Conservation (phyloP, 2,888 invertebrate genomes). For the Cephus sareptanus region DNA sequence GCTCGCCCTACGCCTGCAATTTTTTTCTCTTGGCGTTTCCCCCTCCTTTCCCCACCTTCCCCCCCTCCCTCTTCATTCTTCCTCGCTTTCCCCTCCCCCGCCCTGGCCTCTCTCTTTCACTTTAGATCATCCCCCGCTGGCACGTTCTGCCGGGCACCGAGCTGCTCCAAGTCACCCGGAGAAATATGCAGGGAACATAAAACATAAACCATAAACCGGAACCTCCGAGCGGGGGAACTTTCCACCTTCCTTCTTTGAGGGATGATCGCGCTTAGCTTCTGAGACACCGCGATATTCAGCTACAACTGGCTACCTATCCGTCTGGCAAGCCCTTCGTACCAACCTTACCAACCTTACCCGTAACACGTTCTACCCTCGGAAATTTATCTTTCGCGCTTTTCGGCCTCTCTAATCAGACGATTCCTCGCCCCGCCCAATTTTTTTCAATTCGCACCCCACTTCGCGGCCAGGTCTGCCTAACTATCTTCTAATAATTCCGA, state of each 20-base stretch:
- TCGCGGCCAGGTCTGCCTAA: neutral
- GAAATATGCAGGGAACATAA: slow-evolving; percentile 25
- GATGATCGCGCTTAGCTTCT: neutral
- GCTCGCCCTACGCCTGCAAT: slow-evolving; percentile 35
- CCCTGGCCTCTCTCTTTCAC: slow-evolving; percentile 15
- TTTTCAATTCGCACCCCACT: neutral
- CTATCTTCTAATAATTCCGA: neutral
- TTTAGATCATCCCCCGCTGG: slow-evolving; percentile 11
- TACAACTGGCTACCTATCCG: neutral
- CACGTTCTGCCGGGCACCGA: slow-evolving; percentile 8
- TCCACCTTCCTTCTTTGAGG: slow-evolving; percentile 7
- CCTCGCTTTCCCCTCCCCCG: slow-evolving; percentile 15
- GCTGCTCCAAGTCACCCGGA: slow-evolving; percentile 1
- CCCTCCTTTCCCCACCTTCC: neutral
- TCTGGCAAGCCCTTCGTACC: neutral
- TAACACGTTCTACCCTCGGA: neutral
- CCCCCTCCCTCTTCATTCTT: neutral
- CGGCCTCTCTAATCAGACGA: neutral
- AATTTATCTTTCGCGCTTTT: neutral
- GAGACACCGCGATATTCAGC: neutral
- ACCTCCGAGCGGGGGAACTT: slow-evolving; percentile 5
- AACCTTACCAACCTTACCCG: neutral
- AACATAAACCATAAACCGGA: slow-evolving; percentile 3
- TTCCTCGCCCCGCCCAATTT: rapidly evolving
- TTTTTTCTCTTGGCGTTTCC: slow-evolving; percentile 11